Conservation (phyloP, 1,140 invertebrate genomes). For the Physella acuta region DNA sequence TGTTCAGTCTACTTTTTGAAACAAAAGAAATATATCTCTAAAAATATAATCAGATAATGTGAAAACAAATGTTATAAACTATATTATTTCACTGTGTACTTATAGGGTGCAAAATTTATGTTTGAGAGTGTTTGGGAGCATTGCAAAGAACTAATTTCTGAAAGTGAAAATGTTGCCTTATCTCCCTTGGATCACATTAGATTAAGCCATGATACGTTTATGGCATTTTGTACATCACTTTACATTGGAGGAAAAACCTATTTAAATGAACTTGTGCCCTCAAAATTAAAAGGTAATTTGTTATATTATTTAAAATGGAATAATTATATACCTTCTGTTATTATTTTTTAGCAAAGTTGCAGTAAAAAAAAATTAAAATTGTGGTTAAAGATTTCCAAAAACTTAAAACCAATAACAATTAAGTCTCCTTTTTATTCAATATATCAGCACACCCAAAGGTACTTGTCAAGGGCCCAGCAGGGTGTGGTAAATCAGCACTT, state of each 20-base stretch:
- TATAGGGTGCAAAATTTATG: constrained; percentile 50
- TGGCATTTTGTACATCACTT: constrained; percentile 30
- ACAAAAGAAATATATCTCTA: no score
- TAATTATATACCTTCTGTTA: no score
- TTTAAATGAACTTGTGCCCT: constrained; percentile 18
- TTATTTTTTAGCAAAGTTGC: no score
- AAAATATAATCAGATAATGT: no score
- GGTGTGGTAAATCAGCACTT: constrained; percentile 44
- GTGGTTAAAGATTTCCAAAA: background rate
- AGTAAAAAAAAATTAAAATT: no score
- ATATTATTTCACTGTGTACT: no score
- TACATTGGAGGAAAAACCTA: constrained; percentile 33
- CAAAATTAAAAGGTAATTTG: constrained; percentile 12
- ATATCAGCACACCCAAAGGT: constrained; percentile 12
- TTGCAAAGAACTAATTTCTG: constrained; percentile 37
- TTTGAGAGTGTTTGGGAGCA: constrained; percentile 46
- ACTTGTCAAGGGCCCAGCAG: constrained; percentile 38
- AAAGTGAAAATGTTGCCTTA: constrained; percentile 4
- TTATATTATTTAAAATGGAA: background rate
- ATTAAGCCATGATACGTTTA: constrained; percentile 37
- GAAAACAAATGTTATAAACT: no score
- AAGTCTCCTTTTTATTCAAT: constrained; percentile 1
- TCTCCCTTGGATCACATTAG: constrained; percentile 23
- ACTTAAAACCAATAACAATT: background rate
- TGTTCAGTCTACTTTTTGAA: no score